Conservation (phyloP, 2,797 vertebrate genomes). For the Pseudotriccus pelzelni region DNA sequence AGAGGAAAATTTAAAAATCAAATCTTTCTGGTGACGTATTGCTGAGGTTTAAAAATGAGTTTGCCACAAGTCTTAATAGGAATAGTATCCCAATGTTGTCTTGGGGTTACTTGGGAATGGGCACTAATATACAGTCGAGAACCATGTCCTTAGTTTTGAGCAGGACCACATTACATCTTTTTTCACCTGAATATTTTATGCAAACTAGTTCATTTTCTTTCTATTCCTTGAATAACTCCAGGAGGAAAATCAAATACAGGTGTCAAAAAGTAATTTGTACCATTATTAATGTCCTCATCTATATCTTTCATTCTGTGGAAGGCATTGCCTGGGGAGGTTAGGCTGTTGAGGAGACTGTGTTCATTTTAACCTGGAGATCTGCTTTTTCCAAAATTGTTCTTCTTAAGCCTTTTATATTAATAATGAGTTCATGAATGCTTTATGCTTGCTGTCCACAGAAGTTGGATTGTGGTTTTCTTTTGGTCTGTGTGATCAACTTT, state of each 20-base stretch:
- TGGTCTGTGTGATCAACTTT: neutral
- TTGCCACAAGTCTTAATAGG: neutral
- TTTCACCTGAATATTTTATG: neutral
- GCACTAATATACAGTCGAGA: neutral
- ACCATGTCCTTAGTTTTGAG: neutral
- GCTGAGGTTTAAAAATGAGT: neutral
- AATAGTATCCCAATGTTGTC: neutral
- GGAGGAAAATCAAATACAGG: neutral
- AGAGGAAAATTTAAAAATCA: neutral
- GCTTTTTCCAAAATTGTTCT: neutral
- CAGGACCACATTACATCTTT: neutral
- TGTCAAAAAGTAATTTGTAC: neutral
- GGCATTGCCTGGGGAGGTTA: neutral
- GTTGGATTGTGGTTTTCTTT: neutral
- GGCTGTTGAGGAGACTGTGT: neutral
- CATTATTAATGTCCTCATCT: neutral
- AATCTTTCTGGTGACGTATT: neutral
- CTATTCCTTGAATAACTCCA: neutral
- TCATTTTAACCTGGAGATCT: neutral
- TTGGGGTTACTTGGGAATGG: neutral
- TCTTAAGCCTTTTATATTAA: neutral
- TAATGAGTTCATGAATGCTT: neutral
- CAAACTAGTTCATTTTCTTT: neutral
- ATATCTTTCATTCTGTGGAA: neutral
- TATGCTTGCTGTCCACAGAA: neutral